phyloP scores from a whole-genome alignment of 2,113 vertebrate species.

The Microtus ochrogaster region DNA sequence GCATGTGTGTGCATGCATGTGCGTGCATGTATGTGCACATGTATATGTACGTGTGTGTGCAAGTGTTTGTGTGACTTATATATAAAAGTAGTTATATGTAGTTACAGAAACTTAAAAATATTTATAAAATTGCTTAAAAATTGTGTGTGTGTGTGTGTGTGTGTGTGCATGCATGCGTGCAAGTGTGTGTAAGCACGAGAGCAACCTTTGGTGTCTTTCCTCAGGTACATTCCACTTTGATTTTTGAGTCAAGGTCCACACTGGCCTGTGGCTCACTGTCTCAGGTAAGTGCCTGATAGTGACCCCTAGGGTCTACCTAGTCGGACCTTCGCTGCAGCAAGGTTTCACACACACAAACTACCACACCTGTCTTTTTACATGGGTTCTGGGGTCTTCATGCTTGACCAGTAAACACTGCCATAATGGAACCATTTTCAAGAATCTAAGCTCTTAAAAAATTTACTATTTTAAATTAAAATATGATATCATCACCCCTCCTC shows the following conservation, averaged over 20 bases:
- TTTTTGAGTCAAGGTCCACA: not conserved
- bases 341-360: not conserved
- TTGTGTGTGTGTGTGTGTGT: too few species aligned
- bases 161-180: rapidly evolving
- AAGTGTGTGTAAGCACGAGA: not conserved
- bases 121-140: not conserved
- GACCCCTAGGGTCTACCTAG: not conserved
- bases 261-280: not conserved
- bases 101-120: not conserved
- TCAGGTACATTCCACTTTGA: not conserved
- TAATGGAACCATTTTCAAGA: too few species aligned
- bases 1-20: too few species aligned
- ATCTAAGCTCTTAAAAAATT: not conserved
- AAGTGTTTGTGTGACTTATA: too few species aligned
- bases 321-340: not conserved
- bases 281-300: not conserved
- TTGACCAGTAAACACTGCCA: not conserved
- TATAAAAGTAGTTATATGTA: too few species aligned
- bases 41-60: too few species aligned
- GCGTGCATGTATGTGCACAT: too few species aligned
- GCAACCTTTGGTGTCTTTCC: not conserved
- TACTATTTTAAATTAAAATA: not conserved
- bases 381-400: not conserved
- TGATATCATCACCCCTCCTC: not conserved
- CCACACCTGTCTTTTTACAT: not conserved